Evolutionary conservation across 2,888 invertebrate species (phyloP).

Genomic region (Peribatodes rhomboidaria): DNA sequence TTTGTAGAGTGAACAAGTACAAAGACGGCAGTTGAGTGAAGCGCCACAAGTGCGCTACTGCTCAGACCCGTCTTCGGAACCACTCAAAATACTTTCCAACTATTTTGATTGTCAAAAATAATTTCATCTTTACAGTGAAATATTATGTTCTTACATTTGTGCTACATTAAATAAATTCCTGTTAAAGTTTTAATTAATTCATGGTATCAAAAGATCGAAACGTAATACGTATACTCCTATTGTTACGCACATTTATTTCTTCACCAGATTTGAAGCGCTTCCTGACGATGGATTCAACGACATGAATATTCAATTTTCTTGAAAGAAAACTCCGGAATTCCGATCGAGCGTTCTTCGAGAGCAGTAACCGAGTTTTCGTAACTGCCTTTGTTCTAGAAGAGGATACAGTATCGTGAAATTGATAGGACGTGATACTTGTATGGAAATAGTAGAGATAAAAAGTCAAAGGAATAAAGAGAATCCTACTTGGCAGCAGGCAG

Average conservation of each 20-base stretch:
- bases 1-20: too few relatives aligned
- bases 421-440: constrained; percentile 45
- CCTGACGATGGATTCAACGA: constrained; percentile 52
- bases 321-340: constrained; percentile 63
- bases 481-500: neutral
- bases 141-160: too few relatives aligned
- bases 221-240: too few relatives aligned
- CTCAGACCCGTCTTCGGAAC: too few relatives aligned
- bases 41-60: too few relatives aligned
- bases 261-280: constrained; percentile 30
- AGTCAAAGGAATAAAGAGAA: constrained; percentile 13
- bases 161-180: too few relatives aligned
- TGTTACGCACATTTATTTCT: constrained; percentile 18
- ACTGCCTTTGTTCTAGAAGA: constrained; percentile 55
- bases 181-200: too few relatives aligned
- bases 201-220: too few relatives aligned
- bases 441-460: constrained; percentile 9
- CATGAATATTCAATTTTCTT: constrained; percentile 73
- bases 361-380: constrained; percentile 54
- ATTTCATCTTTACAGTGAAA: too few relatives aligned
- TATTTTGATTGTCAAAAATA: too few relatives aligned
- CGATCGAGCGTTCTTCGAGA: constrained; percentile 47
- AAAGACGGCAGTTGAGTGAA: too few relatives aligned
- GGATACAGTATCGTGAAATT: constrained; percentile 44
- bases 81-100: too few relatives aligned